Conservation (phyloP, 2,113 vertebrate genomes). For the Mirounga angustirostris region DNA sequence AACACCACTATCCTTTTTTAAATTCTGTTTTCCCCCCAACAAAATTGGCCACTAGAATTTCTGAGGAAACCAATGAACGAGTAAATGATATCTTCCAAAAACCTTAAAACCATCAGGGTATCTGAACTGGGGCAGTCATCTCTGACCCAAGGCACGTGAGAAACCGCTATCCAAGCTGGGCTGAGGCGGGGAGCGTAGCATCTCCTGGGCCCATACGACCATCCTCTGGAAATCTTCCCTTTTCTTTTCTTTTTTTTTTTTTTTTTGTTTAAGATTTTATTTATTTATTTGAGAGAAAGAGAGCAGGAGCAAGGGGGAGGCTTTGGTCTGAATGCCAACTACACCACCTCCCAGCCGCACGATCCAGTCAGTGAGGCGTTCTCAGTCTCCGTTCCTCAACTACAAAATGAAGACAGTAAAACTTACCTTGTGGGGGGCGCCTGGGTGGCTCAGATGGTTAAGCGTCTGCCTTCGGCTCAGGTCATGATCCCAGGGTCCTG, state of each 20-base stretch:
- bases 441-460: too few relatives aligned
- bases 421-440: neutral
- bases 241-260: too few relatives aligned
- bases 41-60: neutral
- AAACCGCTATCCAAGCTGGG: neutral
- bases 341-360: neutral
- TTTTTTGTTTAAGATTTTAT: too few relatives aligned
- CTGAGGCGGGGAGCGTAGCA: rapidly evolving
- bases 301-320: neutral
- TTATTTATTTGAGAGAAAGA: too few relatives aligned
- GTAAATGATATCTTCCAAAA: neutral
- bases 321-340: rapidly evolving
- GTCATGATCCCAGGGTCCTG: too few relatives aligned
- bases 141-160: neutral
- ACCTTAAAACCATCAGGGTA: neutral
- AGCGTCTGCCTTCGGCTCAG: too few relatives aligned
- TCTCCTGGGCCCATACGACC: rapidly evolving
- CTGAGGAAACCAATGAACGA: neutral
- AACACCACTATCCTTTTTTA: neutral
- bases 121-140: neutral
- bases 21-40: neutral
- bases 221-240: neutral
- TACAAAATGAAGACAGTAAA: neutral
- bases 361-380: neutral
- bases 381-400: neutral